Conservation (phyloP, 2,113 vertebrate species). For the Phalacrocorax aristotelis region DNA sequence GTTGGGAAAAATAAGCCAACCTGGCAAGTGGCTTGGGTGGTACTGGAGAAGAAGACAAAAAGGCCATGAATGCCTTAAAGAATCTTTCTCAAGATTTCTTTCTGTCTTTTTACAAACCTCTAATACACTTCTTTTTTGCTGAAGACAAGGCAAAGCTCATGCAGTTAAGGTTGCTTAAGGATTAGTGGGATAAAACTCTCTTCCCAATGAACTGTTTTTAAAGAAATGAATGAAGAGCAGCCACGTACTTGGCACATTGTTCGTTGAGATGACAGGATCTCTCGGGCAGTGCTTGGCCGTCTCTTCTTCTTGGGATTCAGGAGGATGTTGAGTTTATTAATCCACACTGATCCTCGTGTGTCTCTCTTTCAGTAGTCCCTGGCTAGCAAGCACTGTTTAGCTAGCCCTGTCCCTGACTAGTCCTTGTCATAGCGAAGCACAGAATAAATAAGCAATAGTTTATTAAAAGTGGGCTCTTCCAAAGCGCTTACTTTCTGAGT, state of each 20-base stretch:
- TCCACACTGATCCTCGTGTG: neutral
- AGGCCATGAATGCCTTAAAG: neutral
- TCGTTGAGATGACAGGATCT: neutral
- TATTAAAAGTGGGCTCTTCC: neutral
- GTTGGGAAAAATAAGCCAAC: neutral
- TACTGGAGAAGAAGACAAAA: neutral
- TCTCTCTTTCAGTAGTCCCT: neutral
- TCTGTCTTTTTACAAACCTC: neutral
- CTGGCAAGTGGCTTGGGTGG: neutral
- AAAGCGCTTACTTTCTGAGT: neutral
- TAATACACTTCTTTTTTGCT: neutral
- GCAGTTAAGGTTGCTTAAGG: neutral
- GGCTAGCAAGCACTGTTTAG: neutral
- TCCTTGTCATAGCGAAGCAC: neutral
- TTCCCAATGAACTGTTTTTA: neutral
- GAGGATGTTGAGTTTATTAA: neutral
- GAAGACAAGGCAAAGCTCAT: neutral
- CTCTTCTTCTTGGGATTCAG: neutral
- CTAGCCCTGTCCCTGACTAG: neutral
- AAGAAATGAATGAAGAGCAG: neutral
- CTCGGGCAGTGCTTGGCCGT: neutral
- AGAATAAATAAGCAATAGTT: neutral
- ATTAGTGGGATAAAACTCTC: neutral
- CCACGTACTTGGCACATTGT: neutral
- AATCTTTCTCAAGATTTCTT: neutral